phyloP scores from a whole-genome alignment of 2,888 invertebrate genomes.

The Cephus rjabovi region DNA sequence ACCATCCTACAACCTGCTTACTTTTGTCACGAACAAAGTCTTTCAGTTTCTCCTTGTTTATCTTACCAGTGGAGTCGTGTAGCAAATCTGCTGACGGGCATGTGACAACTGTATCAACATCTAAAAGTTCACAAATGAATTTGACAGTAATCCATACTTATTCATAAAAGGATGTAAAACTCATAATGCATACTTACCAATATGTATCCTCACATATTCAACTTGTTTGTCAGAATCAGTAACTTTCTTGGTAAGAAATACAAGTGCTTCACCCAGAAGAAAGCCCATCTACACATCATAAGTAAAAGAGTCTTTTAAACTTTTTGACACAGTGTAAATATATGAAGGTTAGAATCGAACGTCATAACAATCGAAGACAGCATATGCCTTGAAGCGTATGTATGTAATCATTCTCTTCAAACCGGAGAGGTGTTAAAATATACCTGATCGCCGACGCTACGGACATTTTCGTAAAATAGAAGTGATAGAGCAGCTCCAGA shows the following conservation, averaged over 20 bases:
- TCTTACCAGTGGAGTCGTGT: slow-evolving; percentile 71
- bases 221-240: slow-evolving; percentile 77
- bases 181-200: slow-evolving; percentile 60
- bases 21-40: slow-evolving; percentile 69
- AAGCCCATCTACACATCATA: slow-evolving; percentile 70
- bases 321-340: not conserved
- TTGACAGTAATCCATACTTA: not conserved
- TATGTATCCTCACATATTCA: slow-evolving; percentile 72
- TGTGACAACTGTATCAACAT: slow-evolving; percentile 73
- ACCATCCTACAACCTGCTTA: slow-evolving; percentile 77
- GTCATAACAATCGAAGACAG: not conserved
- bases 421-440: slow-evolving; percentile 3
- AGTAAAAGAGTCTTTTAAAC: not conserved
- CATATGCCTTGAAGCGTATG: not conserved
- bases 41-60: slow-evolving; percentile 70
- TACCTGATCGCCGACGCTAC: slow-evolving; percentile 74
- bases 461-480: slow-evolving; percentile 76
- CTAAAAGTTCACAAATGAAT: slow-evolving; percentile 39
- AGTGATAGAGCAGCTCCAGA: slow-evolving; percentile 77
- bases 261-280: slow-evolving; percentile 74
- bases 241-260: slow-evolving; percentile 75
- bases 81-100: slow-evolving; percentile 72
- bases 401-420: not conserved
- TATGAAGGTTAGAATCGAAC: slow-evolving; percentile 23
- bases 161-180: not conserved